Conservation (phyloP, 2,888 invertebrate genomes). For the Caenorhabditis sp. region DNA sequence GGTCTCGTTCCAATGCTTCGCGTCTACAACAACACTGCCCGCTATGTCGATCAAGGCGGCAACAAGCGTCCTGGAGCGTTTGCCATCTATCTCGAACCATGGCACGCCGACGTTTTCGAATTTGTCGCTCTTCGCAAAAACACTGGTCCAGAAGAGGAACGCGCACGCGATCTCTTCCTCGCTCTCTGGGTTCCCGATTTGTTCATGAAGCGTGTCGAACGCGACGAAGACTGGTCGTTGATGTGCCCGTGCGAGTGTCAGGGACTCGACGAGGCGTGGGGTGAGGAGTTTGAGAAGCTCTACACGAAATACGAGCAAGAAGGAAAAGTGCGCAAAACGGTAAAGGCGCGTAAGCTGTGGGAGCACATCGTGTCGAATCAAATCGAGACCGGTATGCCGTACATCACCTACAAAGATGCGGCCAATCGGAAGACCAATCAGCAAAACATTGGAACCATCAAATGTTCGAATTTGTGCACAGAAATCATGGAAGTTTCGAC, state of each 20-base stretch:
- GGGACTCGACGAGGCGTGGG: slow-evolving; percentile 89
- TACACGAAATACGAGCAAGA: slow-evolving; percentile 76
- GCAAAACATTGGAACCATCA: slow-evolving; percentile 95
- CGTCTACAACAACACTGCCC: slow-evolving; percentile 92
- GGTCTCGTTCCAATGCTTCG: slow-evolving; percentile 94
- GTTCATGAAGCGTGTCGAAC: slow-evolving; percentile 84
- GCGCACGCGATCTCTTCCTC: slow-evolving; percentile 94
- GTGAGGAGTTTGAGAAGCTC: slow-evolving; percentile 88
- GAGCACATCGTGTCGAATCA: slow-evolving; percentile 87
- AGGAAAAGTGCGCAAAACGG: slow-evolving; percentile 71
- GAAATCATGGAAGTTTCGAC: slow-evolving; percentile 90
- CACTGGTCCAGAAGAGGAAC: slow-evolving; percentile 85
- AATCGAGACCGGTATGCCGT: slow-evolving; percentile 92
- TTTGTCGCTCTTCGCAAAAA: slow-evolving; percentile 94
- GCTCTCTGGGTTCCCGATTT: slow-evolving; percentile 95
- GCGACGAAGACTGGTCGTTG: slow-evolving; percentile 83
- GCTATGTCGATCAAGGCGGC: slow-evolving; percentile 97
- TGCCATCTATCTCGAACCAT: slow-evolving; percentile 96
- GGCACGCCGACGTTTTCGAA: slow-evolving; percentile 96
- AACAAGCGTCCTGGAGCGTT: slow-evolving; percentile 97
- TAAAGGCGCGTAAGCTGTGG: slow-evolving; percentile 88
- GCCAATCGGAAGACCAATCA: slow-evolving; percentile 97
- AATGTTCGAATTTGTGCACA: slow-evolving; percentile 95
- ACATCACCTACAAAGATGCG: slow-evolving; percentile 82
- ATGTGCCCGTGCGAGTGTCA: slow-evolving; percentile 96